Evolutionary conservation across 2,888 invertebrate genomes (phyloP).

Genomic region (Caenorhabditis angaria): DNA sequence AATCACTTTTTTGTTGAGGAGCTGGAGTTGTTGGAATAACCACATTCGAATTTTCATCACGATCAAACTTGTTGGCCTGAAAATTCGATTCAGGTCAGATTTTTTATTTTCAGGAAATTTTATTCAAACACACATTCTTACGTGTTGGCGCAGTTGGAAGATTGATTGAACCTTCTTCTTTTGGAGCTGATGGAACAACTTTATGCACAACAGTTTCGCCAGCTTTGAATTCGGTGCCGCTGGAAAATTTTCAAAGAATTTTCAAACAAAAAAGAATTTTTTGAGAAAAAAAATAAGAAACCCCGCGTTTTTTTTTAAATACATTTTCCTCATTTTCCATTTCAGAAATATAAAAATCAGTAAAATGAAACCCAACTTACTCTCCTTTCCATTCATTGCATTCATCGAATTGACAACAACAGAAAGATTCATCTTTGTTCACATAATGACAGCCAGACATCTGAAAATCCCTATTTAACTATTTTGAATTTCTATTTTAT

Average conservation of each 20-base stretch:
- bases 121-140: conserved; percentile 29
- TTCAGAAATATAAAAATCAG: background rate
- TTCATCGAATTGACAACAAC: conserved; percentile 55
- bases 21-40: conserved; percentile 33
- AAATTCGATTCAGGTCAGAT: background rate
- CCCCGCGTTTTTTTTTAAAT: no score
- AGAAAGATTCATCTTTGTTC: conserved; percentile 41
- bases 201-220: conserved; percentile 29
- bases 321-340: background rate
- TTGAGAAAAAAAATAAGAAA: background rate
- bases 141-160: conserved; percentile 30
- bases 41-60: conserved; percentile 13
- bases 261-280: background rate
- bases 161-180: conserved; percentile 12
- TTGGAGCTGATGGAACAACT: background rate
- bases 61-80: background rate
- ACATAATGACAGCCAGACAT: conserved; percentile 54
- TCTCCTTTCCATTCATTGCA: conserved; percentile 57
- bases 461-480: conserved; percentile 14
- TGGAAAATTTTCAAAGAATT: conserved; percentile 15
- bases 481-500: background rate
- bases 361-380: no score
- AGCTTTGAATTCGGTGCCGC: conserved; percentile 49
- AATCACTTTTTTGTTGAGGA: conserved; percentile 10
- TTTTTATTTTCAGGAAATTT: background rate